Conservation (phyloP, 2,888 invertebrate genomes). For the Lithodes maja region DNA sequence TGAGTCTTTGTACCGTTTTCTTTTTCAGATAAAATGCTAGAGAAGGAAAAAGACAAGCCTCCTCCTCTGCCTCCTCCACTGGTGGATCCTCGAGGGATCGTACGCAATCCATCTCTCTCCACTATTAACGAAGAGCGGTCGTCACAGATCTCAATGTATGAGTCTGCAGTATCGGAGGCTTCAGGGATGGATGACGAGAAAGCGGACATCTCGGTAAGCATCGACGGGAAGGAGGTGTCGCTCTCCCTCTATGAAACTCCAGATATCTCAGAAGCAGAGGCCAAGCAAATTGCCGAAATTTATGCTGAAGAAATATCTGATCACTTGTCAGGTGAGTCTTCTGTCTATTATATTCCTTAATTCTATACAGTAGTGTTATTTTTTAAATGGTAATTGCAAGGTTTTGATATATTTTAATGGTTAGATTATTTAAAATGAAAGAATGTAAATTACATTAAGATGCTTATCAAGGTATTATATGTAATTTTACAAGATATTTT, state of each 20-base stretch:
- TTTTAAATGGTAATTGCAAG: no score
- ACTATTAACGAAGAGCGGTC: conserved; percentile 94
- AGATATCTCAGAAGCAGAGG: conserved; percentile 93
- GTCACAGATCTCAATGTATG: conserved; percentile 79
- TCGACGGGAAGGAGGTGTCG: conserved; percentile 93
- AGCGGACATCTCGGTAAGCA: conserved; percentile 88
- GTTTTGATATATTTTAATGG: no score
- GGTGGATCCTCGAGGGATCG: conserved; percentile 75
- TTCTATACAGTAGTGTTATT: no score
- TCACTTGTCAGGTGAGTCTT: conserved; percentile 61
- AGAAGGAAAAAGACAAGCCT: conserved; percentile 54
- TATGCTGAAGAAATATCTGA: conserved; percentile 94
- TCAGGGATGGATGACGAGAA: conserved; percentile 79
- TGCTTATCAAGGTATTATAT: not conserved
- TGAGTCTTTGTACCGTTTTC: not conserved
- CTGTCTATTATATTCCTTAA: no score
- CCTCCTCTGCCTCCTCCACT: conserved; percentile 55
- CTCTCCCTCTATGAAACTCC: conserved; percentile 94
- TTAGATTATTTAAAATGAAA: no score
- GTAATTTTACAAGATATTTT: not conserved
- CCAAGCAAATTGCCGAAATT: conserved; percentile 93
- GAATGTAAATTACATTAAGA: no score
- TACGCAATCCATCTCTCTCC: conserved; percentile 87
- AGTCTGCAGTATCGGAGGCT: conserved; percentile 67
- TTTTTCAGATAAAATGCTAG: conserved; percentile 62